phyloP scores from a whole-genome alignment of 2,888 invertebrate species.

The Nezara viridula region DNA sequence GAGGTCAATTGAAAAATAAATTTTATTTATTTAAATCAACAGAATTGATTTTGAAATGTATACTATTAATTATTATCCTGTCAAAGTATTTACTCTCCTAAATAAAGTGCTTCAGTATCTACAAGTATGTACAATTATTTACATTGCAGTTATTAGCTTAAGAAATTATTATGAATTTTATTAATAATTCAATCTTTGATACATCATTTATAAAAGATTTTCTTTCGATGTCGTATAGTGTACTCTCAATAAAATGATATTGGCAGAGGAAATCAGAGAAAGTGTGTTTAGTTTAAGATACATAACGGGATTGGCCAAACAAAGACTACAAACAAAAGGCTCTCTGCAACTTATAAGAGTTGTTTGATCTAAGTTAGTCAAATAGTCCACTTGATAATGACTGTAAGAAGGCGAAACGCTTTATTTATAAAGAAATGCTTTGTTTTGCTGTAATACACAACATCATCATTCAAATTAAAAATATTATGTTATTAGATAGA shows the following conservation, averaged over 20 bases:
- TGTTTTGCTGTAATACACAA: too few species aligned
- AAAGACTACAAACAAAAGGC: background rate
- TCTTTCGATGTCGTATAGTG: background rate
- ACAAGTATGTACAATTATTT: too few species aligned
- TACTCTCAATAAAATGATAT: background rate
- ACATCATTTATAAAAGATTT: background rate
- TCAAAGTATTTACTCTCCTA: too few species aligned
- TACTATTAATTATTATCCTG: too few species aligned
- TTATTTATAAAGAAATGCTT: background rate
- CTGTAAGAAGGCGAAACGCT: background rate
- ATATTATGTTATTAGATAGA: too few species aligned
- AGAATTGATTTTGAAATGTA: too few species aligned
- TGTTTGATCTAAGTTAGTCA: background rate
- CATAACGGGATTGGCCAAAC: background rate
- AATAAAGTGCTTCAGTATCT: too few species aligned
- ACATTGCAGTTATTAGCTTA: too few species aligned
- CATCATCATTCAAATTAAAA: too few species aligned
- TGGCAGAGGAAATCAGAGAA: background rate
- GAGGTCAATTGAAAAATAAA: too few species aligned
- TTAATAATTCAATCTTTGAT: background rate
- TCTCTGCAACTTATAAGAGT: background rate
- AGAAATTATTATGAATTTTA: too few species aligned
- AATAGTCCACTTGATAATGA: background rate
- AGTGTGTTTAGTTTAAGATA: background rate
- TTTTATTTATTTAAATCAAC: too few species aligned